A percentile compares a stretch with the other conserved stretches of the same genome.
Conservation (phyloP, 2,113 vertebrate species). For the Erinaceus europaeus region DNA sequence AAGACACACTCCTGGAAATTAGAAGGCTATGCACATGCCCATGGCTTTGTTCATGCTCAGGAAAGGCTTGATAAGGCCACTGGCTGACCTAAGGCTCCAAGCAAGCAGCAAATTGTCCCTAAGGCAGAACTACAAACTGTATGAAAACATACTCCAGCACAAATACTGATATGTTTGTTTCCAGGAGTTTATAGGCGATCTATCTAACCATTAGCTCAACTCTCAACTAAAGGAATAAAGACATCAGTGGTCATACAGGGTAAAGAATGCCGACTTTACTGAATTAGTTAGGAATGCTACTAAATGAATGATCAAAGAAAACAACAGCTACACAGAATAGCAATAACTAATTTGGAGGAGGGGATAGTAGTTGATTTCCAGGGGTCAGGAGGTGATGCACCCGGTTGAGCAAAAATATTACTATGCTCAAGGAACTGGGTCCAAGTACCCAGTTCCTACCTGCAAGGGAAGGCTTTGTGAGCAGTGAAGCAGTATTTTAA, state of each 20-base stretch:
- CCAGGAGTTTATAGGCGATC: not conserved
- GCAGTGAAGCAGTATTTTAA: no score
- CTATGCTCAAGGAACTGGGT: no score
- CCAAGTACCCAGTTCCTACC: no score
- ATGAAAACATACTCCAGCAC: not conserved
- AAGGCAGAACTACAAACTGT: not conserved
- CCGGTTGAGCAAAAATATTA: no score
- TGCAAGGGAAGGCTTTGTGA: no score
- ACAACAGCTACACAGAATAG: not conserved
- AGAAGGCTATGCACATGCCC: not conserved
- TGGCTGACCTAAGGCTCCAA: not conserved
- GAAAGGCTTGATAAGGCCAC: not conserved
- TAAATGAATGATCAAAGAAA: not conserved
- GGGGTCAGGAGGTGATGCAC: no score
- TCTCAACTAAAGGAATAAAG: not conserved
- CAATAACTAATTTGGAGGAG: not conserved
- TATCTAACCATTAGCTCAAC: not conserved
- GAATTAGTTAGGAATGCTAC: not conserved
- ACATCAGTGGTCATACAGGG: not conserved
- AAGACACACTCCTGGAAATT: not conserved
- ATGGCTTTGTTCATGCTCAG: not conserved
- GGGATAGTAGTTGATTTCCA: no score
- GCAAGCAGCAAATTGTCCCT: not conserved
- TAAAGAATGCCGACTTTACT: not conserved
- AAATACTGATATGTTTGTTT: not conserved